These are phyloP conservation scores for Calliopum simillimum DNA, from an alignment of 2,888 invertebrate genomes.

Conservation along the genomic window DNA sequence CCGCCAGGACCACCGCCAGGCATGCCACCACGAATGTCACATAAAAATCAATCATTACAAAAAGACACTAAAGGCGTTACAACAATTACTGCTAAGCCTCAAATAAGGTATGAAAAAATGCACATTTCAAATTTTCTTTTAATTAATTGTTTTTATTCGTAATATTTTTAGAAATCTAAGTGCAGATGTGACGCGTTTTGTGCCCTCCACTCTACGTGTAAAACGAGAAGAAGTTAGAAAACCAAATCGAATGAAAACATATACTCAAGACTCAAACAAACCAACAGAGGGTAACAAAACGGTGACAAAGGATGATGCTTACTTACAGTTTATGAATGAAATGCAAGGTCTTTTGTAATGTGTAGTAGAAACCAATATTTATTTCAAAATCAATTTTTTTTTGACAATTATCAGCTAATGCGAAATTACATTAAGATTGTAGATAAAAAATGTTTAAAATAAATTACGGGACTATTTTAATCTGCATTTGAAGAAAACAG, in stretches of 20 bases:
- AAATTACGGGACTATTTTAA: no score
- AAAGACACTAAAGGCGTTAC: conserved; percentile 77
- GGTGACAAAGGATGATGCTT: conserved; percentile 95
- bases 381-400: no score
- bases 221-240: conserved; percentile 85
- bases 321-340: conserved; percentile 98
- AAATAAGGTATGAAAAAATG: conserved; percentile 75
- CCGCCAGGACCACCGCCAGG: conserved; percentile 77
- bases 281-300: conserved; percentile 62
- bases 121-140: not conserved
- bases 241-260: conserved; percentile 67
- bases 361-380: no score
- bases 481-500: no score
- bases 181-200: conserved; percentile 95
- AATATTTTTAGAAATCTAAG: conserved; percentile 75
- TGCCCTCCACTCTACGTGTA: conserved; percentile 91
- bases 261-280: conserved; percentile 69
- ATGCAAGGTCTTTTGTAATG: conserved; percentile 90
- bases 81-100: conserved; percentile 96
- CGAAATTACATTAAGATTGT: no score
- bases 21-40: conserved; percentile 70
- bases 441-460: no score
- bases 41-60: conserved; percentile 74
- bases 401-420: no score
- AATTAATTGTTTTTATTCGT: not conserved